These are phyloP conservation scores for Lasioglossum baleicum DNA, from an alignment of 1,140 invertebrate genomes.

Conservation along the genomic window DNA sequence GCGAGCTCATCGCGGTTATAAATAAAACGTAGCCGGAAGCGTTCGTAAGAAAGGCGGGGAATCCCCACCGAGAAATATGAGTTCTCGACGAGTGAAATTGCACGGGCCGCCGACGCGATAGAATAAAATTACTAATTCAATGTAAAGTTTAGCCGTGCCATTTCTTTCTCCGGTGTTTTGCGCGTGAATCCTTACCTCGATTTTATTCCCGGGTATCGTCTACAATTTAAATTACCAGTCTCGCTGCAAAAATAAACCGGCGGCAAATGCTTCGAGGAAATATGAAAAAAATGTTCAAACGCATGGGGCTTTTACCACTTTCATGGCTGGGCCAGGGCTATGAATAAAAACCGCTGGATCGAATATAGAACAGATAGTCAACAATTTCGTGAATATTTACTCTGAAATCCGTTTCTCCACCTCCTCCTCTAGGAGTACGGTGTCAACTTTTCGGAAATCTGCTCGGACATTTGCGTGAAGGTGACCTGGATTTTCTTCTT, in stretches of 20 bases:
- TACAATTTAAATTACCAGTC: no score
- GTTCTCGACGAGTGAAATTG: no score
- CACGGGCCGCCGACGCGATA: no score
- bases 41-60: no score
- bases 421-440: no score
- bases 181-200: no score
- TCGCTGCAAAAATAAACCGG: neutral
- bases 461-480: neutral
- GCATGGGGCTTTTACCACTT: neutral
- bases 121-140: no score
- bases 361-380: neutral
- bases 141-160: no score
- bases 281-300: neutral
- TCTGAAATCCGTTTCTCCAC: no score
- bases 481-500: neutral
- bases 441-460: neutral
- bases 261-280: neutral
- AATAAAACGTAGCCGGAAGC: neutral
- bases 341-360: neutral
- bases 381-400: constrained; percentile 1
- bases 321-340: neutral
- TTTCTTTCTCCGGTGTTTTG: no score
- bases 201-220: no score
- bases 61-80: no score
- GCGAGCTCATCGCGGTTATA: neutral